Base-by-base conservation (phyloP, 53 echinoderm and acorn worm genomes). In the Pentamera pediparva region DNA sequence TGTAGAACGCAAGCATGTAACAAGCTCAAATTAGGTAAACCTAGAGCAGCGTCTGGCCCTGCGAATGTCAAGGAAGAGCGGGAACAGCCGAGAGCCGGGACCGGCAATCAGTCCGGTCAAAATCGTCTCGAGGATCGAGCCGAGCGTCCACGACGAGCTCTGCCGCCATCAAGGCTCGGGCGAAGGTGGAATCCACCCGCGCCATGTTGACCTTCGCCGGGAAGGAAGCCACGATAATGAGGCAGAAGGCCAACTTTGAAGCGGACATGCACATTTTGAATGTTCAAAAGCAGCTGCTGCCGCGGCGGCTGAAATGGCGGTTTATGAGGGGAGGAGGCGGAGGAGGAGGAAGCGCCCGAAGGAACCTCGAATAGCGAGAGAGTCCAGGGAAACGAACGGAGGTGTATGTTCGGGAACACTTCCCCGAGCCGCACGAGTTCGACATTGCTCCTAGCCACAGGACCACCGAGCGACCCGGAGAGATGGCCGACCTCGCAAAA, bases 401-500 rank as follows among this genome's bases (percentile, higher is more conserved):
- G 6, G 24, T 5, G 4, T 67, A 8, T 67, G 20, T 67, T 4
- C 4, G 39, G 33, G 13, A 15, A 4, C 72, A 71, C 17, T 71
- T 71, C 17, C 28, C 17, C 10, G 48, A 71, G 26, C 20, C 13
- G 25, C 45, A n/a, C n/a, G n/a, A 45, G 45, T 45, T 45, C 17
- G 45, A 45, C 10, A 45, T 45, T 10, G 10, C 45, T 45, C 17
- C 10, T 45, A 45, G 45, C 10, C 45, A 45, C 45, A 12, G 10
- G 10, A 10, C 17, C 10, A 10, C 45, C 10, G 45, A 45, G 17
- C 2, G 3, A 76, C 39, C 0, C 3, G 27, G 7, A 33, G 15
- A 69, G 6, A 22, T 5, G 32, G 25, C 41, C 0, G 74, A 73
- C 49, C 62, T 81, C 25, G 55, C 81, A 24, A 74, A 56, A 5